phyloP scores from a whole-genome alignment of 2,113 vertebrate species.

The Hemiprocne comata region DNA sequence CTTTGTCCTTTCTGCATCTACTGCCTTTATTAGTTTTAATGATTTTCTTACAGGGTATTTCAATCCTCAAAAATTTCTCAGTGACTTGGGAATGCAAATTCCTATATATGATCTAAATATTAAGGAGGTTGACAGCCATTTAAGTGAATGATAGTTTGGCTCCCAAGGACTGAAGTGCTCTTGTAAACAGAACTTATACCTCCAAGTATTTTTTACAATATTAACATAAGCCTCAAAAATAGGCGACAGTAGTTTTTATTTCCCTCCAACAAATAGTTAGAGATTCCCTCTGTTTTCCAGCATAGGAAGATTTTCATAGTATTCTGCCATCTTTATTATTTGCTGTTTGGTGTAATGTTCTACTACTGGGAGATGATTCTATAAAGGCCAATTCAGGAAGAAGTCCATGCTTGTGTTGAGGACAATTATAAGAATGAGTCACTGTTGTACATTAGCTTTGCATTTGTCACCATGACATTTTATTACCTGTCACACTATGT shows the following conservation, averaged over 20 bases:
- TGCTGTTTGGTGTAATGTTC: not conserved
- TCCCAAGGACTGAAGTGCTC: not conserved
- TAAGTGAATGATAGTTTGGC: not conserved
- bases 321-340: not conserved
- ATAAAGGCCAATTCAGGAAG: not conserved
- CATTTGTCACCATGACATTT: not conserved
- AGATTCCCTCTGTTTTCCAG: not conserved
- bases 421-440: not conserved
- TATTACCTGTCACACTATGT: not conserved
- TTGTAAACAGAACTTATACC: not conserved
- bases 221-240: not conserved
- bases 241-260: not conserved
- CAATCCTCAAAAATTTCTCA: not conserved
- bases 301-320: not conserved
- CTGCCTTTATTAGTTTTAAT: not conserved
- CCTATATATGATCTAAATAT: not conserved
- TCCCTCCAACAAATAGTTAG: not conserved
- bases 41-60: not conserved
- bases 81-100: not conserved
- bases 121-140: not conserved
- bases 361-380: not conserved
- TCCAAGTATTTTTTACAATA: not conserved
- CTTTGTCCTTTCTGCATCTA: not conserved
- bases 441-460: not conserved
- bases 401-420: not conserved